Conservation (phyloP, 2,113 vertebrate genomes). For the Butorides virescens region DNA sequence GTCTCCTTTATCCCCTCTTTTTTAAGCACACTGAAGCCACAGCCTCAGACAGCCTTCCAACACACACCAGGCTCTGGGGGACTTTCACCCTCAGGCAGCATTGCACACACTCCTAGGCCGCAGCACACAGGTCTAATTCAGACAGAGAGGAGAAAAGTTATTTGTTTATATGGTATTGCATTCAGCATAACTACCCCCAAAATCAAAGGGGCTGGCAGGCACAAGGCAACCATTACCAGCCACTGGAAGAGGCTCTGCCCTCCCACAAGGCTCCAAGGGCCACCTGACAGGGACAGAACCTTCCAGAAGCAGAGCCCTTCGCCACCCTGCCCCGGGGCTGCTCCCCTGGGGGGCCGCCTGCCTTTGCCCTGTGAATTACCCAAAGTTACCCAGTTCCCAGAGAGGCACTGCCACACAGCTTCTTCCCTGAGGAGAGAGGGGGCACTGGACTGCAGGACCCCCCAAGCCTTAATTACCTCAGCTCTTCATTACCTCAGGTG, state of each 20-base stretch:
- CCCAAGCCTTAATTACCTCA: fast-evolving
- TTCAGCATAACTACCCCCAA: neutral
- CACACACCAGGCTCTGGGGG: neutral
- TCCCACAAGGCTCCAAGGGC: too few relatives aligned
- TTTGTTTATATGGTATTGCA: neutral
- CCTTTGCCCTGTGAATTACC: fast-evolving
- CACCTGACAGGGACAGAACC: neutral
- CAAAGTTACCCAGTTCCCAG: fast-evolving
- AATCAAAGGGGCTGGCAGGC: fast-evolving
- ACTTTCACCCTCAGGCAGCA: neutral
- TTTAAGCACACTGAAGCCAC: neutral
- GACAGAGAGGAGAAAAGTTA: neutral
- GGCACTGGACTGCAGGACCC: too few relatives aligned
- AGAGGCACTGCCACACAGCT: neutral
- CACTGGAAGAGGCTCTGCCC: too few relatives aligned
- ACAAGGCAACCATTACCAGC: fast-evolving
- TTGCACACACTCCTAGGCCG: fast-evolving
- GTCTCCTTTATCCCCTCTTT: neutral
- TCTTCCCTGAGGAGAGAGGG: too few relatives aligned
- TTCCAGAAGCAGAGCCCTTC: neutral
- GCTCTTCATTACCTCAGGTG: neutral
- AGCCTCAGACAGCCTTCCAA: neutral
- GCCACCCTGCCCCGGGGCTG: neutral
- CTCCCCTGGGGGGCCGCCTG: too few relatives aligned
- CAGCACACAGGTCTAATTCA: neutral